These are phyloP conservation scores for Drosophila subsilvestris DNA, from an alignment of 2,888 invertebrate species.

Conservation along the genomic window DNA sequence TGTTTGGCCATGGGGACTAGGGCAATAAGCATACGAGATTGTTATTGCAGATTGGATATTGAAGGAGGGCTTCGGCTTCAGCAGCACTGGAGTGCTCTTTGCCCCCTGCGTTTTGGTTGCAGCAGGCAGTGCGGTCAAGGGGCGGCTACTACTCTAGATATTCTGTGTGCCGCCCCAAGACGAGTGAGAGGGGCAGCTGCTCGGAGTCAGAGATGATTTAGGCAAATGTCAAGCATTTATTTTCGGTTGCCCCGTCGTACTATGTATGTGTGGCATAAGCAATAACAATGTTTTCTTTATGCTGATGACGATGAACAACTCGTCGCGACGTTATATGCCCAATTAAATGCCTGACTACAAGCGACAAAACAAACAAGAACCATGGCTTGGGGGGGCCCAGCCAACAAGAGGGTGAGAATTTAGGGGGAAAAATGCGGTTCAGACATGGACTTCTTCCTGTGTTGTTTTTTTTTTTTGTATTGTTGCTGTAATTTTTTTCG, in stretches of 20 bases:
- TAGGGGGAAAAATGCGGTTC: neutral
- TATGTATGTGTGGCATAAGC: constrained; percentile 35
- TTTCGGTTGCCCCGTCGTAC: neutral
- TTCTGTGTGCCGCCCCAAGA: neutral
- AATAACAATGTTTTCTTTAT: constrained; percentile 22
- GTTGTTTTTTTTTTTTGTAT: neutral
- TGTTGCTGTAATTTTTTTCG: too few species aligned
- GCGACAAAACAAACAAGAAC: constrained; percentile 20
- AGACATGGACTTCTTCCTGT: neutral
- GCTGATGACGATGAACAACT: constrained; percentile 30
- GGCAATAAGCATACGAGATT: neutral
- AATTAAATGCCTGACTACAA: constrained; percentile 58
- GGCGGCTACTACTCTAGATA: neutral
- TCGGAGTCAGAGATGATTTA: constrained; percentile 19
- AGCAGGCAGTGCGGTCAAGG: neutral
- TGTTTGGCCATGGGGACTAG: neutral
- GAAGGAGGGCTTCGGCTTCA: too few species aligned
- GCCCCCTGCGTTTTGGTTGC: too few species aligned
- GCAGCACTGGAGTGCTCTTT: too few species aligned
- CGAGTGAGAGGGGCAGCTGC: constrained; percentile 10
- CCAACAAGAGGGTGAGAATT: neutral
- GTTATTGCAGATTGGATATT: too few species aligned
- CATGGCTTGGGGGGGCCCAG: neutral
- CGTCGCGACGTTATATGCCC: constrained; percentile 59
- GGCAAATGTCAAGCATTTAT: constrained; percentile 17